Evolutionary conservation across 2,113 vertebrate genomes (phyloP).

Genomic region (Bettongia penicillata): DNA sequence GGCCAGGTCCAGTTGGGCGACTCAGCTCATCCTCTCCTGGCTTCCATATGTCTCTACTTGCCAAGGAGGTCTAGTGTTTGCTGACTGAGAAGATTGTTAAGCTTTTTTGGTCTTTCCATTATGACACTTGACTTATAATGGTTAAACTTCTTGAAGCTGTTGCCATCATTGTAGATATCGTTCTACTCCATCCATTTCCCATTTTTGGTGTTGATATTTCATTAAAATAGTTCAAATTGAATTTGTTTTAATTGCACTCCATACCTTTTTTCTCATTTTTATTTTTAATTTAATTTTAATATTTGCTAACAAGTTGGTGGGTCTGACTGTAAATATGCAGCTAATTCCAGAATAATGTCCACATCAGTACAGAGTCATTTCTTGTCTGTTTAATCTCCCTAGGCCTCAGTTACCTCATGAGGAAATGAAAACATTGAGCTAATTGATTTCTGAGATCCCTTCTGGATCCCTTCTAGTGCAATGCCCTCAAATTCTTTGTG

Average conservation of each 20-base stretch:
- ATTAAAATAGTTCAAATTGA: neutral
- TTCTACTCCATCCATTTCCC: neutral
- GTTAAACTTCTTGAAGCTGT: neutral
- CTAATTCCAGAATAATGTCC: neutral
- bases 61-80: neutral
- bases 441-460: neutral
- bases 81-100: neutral
- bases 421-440: neutral
- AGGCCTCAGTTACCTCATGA: neutral
- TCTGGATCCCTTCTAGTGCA: neutral
- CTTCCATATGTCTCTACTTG: neutral
- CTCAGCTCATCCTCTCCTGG: too few relatives aligned
- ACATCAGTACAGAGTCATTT: neutral
- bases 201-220: neutral
- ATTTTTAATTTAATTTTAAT: neutral
- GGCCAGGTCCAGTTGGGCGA: too few relatives aligned
- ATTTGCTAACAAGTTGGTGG: neutral
- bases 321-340: neutral
- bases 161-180: neutral
- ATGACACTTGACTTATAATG: neutral
- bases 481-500: neutral
- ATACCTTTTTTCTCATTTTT: neutral
- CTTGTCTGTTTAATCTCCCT: neutral
- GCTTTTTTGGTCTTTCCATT: neutral
- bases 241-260: neutral